phyloP scores from a whole-genome alignment of 2,888 invertebrate genomes.

The Diloba caeruleocephala region DNA sequence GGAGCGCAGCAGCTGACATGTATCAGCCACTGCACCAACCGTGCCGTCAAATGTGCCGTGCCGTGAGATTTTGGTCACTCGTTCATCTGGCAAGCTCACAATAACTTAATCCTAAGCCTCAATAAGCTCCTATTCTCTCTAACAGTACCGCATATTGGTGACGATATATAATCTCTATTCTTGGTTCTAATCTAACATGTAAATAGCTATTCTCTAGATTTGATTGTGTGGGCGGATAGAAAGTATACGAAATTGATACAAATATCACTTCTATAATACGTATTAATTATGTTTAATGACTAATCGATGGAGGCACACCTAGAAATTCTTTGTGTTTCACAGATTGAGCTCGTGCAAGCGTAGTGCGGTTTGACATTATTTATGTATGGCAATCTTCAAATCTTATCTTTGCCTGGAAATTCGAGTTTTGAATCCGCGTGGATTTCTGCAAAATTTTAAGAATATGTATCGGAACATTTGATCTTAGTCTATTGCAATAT shows the following conservation, averaged over 20 bases:
- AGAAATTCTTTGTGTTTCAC: slow-evolving; percentile 41
- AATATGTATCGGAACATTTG: no score
- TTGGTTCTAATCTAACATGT: slow-evolving; percentile 29
- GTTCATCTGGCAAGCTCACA: slow-evolving; percentile 20
- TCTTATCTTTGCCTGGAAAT: slow-evolving; percentile 12
- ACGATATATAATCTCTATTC: slow-evolving; percentile 30
- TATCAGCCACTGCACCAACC: no score
- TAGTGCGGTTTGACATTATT: slow-evolving; percentile 28
- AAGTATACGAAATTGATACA: slow-evolving; percentile 54
- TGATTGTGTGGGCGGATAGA: slow-evolving; percentile 51
- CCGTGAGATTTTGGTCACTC: slow-evolving; percentile 41
- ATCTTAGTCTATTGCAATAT: no score
- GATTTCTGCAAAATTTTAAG: neutral
- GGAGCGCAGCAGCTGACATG: no score
- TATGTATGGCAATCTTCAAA: slow-evolving; percentile 30
- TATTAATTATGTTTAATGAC: slow-evolving; percentile 55
- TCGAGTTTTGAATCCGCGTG: slow-evolving; percentile 22
- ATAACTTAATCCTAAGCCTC: slow-evolving; percentile 36
- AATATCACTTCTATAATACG: slow-evolving; percentile 54
- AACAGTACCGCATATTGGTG: slow-evolving; percentile 24
- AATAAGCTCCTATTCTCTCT: slow-evolving; percentile 25
- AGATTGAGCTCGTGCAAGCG: slow-evolving; percentile 31
- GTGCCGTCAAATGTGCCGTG: no score
- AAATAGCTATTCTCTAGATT: slow-evolving; percentile 35
- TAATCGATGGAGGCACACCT: slow-evolving; percentile 44